Evolutionary conservation across 2,113 vertebrate genomes (phyloP).

Genomic region (Chinchilla lanigera): DNA sequence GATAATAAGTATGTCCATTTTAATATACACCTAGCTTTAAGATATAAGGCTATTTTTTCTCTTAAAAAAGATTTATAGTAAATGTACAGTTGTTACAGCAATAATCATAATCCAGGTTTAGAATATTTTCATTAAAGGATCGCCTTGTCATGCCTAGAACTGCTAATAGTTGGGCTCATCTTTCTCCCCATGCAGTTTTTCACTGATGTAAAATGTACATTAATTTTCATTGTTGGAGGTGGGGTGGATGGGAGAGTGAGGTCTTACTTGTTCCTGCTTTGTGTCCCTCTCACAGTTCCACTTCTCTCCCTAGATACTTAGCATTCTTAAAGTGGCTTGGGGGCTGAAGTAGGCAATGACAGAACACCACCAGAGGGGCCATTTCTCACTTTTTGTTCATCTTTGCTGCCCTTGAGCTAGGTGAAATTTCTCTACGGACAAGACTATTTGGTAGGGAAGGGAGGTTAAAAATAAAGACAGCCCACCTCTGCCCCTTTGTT

Average conservation of each 20-base stretch:
- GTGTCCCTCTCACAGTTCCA: background rate
- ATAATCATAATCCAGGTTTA: background rate
- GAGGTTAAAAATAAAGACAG: background rate
- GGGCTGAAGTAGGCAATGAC: background rate
- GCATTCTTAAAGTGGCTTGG: background rate
- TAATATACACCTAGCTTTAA: background rate
- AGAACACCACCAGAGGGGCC: background rate
- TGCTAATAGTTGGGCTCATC: background rate
- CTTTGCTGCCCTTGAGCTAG: background rate
- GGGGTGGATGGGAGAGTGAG: background rate
- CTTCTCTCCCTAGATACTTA: background rate
- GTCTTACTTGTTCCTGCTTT: background rate
- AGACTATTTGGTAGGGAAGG: background rate
- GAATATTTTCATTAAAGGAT: background rate
- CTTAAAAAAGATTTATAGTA: background rate
- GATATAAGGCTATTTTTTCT: no score
- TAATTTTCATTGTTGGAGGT: background rate
- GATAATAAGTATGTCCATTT: background rate
- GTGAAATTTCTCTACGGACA: background rate
- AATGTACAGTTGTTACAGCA: background rate
- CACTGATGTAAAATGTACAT: background rate
- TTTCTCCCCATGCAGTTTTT: background rate
- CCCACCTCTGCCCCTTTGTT: background rate
- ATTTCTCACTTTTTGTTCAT: background rate
- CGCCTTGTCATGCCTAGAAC: background rate